phyloP scores from a whole-genome alignment of 64 coral and sea anemone species.

The Stichodactyla mertensii region DNA sequence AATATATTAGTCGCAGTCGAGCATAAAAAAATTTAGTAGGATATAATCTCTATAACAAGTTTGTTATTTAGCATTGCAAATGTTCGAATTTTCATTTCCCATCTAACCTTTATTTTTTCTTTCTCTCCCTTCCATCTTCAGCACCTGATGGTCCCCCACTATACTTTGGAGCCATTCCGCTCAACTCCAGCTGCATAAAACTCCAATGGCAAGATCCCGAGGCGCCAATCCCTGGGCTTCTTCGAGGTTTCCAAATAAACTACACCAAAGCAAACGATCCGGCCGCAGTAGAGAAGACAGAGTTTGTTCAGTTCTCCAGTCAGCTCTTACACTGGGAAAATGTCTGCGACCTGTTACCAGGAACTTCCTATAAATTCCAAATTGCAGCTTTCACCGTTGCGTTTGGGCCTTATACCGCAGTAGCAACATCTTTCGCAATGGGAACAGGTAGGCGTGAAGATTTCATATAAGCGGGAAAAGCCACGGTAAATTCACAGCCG shows the following conservation, averaged over 20 bases:
- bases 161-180: not conserved
- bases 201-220: not conserved
- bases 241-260: conserved; percentile 24
- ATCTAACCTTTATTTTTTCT: not conserved
- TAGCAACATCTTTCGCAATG: not conserved
- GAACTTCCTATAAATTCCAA: not conserved
- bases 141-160: not conserved
- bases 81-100: too few species aligned
- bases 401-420: not conserved
- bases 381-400: conserved; percentile 14
- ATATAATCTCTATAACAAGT: too few species aligned
- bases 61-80: not conserved
- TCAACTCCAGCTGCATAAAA: not conserved
- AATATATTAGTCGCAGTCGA: too few species aligned
- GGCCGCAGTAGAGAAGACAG: not conserved
- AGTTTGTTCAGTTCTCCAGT: not conserved
- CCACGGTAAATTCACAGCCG: too few species aligned
- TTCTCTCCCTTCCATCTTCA: not conserved
- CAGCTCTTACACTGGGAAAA: not conserved
- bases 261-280: not conserved
- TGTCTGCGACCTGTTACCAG: not conserved
- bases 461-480: too few species aligned
- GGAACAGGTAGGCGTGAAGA: not conserved
- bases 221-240: not conserved
- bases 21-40: too few species aligned